A percentile compares a stretch with the other conserved stretches of the same genome.
Evolutionary conservation across 1,140 invertebrate species (phyloP).

Genomic region (Cephus cinctus): DNA sequence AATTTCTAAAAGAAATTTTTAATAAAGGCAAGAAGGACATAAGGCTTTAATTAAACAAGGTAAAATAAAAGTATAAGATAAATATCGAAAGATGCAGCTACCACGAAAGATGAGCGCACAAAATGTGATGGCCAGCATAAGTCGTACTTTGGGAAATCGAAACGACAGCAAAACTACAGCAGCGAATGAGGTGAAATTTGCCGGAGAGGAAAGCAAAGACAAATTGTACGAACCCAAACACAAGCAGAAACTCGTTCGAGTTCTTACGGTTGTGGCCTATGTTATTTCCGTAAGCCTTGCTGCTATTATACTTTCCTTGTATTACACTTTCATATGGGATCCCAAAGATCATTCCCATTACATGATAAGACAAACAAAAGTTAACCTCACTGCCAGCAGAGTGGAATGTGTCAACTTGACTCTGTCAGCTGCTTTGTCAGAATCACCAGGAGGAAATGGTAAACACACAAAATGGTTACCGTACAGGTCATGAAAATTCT

Average conservation of each 20-base stretch:
- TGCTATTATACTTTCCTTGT: constrained; percentile 91
- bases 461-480: too few relatives aligned
- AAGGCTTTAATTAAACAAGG: too few relatives aligned
- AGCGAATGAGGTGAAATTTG: constrained; percentile 66
- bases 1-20: too few relatives aligned
- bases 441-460: too few relatives aligned
- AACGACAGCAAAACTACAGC: constrained; percentile 45
- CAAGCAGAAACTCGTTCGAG: constrained; percentile 85
- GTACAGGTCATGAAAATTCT: too few relatives aligned
- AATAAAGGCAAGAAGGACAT: too few relatives aligned
- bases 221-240: constrained; percentile 79
- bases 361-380: constrained; percentile 12
- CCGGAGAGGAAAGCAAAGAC: constrained; percentile 77
- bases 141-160: constrained; percentile 41
- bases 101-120: constrained; percentile 52
- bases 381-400: constrained; percentile 17
- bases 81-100: constrained; percentile 36
- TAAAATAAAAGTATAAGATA: too few relatives aligned
- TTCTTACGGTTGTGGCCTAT: constrained; percentile 93
- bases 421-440: too few relatives aligned
- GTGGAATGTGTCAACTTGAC: constrained; percentile 17
- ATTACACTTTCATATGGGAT: constrained; percentile 96
- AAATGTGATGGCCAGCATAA: constrained; percentile 50
- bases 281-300: constrained; percentile 93
- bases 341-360: constrained; percentile 57